Conservation (phyloP, 2,797 vertebrate species). For the Aratinga solstitialis region DNA sequence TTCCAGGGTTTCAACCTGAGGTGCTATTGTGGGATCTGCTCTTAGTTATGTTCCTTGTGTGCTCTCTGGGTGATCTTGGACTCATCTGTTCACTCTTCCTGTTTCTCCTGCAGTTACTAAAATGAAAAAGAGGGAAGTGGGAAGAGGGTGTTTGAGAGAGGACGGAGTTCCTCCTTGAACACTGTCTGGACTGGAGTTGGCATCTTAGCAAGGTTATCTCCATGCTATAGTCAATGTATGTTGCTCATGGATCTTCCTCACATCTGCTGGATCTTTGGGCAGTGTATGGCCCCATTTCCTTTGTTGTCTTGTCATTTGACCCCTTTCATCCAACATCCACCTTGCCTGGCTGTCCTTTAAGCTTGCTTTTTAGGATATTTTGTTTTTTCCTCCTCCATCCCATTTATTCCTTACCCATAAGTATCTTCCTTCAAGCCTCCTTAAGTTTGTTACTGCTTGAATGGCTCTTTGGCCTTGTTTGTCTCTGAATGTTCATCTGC, state of each 20-base stretch:
- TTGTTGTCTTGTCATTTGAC: not conserved
- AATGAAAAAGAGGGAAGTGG: not conserved
- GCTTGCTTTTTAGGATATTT: not conserved
- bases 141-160: not conserved
- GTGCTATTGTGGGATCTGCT: not conserved
- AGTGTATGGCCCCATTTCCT: not conserved
- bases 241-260: not conserved
- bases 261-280: not conserved
- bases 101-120: not conserved
- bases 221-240: not conserved
- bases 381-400: not conserved
- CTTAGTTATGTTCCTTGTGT: not conserved
- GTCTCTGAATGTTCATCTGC: not conserved
- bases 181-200: rapidly evolving
- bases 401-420: not conserved
- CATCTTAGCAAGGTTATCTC: not conserved
- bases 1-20: not conserved
- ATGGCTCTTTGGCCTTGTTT: not conserved
- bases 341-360: not conserved
- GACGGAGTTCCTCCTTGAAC: not conserved
- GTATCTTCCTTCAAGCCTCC: not conserved
- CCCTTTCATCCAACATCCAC: not conserved
- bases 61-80: not conserved
- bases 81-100: not conserved
- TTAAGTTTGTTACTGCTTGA: not conserved